Evolutionary conservation across 2,113 vertebrate species (phyloP), one percentile per base, ranked within the genome.

Genomic region (Melierax canorus): DNA sequence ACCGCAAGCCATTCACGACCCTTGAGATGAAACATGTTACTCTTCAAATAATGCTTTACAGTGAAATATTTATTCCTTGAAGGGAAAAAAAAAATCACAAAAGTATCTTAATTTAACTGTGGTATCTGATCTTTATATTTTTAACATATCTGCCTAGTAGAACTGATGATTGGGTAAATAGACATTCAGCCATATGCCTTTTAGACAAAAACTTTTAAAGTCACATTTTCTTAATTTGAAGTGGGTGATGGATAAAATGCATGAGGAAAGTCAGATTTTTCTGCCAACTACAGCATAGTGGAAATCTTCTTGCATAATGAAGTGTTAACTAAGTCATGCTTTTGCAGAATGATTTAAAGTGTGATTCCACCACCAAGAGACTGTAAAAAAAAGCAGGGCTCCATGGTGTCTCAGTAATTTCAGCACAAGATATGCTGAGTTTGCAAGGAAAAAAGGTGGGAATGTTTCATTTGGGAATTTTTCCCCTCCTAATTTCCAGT

Each of bases 281-380:
- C 72, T 97, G 94, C 92, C 92, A 95, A 22, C 55, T 60, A 23
- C 64, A 89, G 86, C 76, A 81, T 19, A 91, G 77, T 82, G 80
- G 95, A 95, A 97, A 92, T 88, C 73, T 90, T 85, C 83, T 66
- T 74, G 69, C 78, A 79, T 89, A 96, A 96, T 79, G 88, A 95
- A 85, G 86, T 88, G 86, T 72, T 95, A 97, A 96, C 86, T 88
- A 96, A 91, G 77, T 89, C 92, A 94, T 92, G 86, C 69, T 93
- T 94, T 68, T 82, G 68, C 92, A 92, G 73, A 86, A 60, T 93
- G 89, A 97, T 95, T 97, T 97, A 91, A 97, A 93, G 83, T 68
- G 96, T 97, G 94, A 94, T 81, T 92, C 73, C 84, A 78, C 56
- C 62, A 86, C 73, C 86, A 87, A 68, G 66, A 86, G 83, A 75